phyloP scores from a whole-genome alignment of 1,140 invertebrate genomes.

The Cheumatopsyche charites region DNA sequence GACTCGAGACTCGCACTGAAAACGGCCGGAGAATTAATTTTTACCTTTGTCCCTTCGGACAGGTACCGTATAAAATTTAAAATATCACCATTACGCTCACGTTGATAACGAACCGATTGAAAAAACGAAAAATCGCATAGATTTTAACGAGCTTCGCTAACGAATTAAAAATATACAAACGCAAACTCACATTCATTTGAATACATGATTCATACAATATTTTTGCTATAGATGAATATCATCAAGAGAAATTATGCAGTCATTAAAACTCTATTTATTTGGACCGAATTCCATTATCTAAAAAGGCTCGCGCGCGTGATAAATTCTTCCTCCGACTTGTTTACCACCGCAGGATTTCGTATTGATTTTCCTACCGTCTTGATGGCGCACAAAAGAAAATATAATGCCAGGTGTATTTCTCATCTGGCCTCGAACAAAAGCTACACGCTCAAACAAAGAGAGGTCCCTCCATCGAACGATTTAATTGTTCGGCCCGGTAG shows the following conservation, averaged over 20 bases:
- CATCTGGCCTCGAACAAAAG: constrained; percentile 12
- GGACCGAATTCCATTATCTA: too few species aligned
- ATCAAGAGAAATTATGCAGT: too few species aligned
- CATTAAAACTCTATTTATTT: too few species aligned
- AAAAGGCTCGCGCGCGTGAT: too few species aligned
- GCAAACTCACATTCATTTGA: too few species aligned
- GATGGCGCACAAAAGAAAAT: not conserved
- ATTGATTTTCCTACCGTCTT: constrained; percentile 1
- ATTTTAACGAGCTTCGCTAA: too few species aligned
- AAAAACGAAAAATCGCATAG: too few species aligned
- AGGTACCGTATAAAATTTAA: not conserved
- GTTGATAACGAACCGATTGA: too few species aligned
- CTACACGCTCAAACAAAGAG: constrained; percentile 11
- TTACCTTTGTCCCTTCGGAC: constrained; percentile 23
- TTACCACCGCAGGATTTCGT: not conserved
- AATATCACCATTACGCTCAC: constrained; percentile 10
- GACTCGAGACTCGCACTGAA: constrained; percentile 13
- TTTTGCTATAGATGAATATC: too few species aligned
- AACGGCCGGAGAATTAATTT: constrained; percentile 23
- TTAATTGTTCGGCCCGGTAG: constrained; percentile 18
- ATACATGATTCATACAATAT: too few species aligned
- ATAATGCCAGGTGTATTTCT: constrained; percentile 25
- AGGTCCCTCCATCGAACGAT: constrained; percentile 13
- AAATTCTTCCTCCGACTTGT: too few species aligned
- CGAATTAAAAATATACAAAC: too few species aligned